Conservation (phyloP, 2,113 vertebrate genomes). For the Tinamus guttatus region DNA sequence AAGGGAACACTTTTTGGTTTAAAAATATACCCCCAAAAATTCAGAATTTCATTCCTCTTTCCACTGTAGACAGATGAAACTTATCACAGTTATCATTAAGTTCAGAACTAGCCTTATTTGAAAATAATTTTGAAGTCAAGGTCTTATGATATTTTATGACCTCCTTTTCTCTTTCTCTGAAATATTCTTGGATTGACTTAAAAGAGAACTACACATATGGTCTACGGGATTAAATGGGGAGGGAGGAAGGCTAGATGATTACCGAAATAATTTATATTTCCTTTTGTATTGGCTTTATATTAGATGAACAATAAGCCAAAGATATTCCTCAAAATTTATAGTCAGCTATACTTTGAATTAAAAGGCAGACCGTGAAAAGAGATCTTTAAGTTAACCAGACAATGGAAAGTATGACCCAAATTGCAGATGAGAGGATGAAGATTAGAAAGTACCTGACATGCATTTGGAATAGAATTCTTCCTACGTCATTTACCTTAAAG, state of each 20-base stretch:
- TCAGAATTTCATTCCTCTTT: neutral
- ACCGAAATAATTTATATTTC: slow-evolving; percentile 72
- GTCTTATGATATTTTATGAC: slow-evolving; percentile 60
- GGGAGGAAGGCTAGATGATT: slow-evolving; percentile 52
- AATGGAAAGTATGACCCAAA: neutral
- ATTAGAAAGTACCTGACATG: neutral
- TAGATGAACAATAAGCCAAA: slow-evolving; percentile 59
- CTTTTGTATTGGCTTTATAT: slow-evolving; percentile 41
- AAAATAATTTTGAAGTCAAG: slow-evolving; percentile 72
- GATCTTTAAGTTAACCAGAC: neutral
- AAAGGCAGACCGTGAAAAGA: slow-evolving; percentile 14
- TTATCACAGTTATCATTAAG: slow-evolving; percentile 39
- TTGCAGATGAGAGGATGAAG: neutral
- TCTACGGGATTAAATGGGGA: slow-evolving; percentile 64
- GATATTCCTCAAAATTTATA: neutral
- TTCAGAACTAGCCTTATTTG: slow-evolving; percentile 55
- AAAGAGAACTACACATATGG: slow-evolving; percentile 77
- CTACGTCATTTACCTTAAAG: neutral
- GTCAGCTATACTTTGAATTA: slow-evolving; percentile 25
- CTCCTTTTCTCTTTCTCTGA: slow-evolving; percentile 63
- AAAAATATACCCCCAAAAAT: neutral
- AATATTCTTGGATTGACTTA: slow-evolving; percentile 77
- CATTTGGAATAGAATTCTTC: neutral
- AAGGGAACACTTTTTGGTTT: neutral
- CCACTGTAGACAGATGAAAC: slow-evolving; percentile 54